Evolutionary conservation across 1,140 invertebrate genomes (phyloP).

Genomic region (Chlorops oryzae): DNA sequence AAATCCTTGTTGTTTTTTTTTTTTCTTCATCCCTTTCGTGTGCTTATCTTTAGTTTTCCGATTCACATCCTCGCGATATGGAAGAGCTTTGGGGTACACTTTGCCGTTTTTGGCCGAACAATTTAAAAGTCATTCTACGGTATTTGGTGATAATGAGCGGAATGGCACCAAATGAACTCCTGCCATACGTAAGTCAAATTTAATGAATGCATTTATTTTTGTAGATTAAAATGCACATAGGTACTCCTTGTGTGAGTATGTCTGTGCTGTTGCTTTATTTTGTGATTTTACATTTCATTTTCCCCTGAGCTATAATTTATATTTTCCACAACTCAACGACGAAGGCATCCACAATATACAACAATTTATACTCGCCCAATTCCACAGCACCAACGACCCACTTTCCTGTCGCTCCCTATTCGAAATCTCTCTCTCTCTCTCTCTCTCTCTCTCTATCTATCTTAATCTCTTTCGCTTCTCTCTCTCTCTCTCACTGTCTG

Average conservation of each 20-base stretch:
- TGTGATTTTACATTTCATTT: too few species aligned
- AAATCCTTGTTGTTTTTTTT: too few species aligned
- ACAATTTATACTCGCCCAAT: too few species aligned
- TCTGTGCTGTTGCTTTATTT: constrained; percentile 1
- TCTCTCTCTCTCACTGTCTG: too few species aligned
- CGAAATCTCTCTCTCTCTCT: too few species aligned
- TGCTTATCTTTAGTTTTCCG: constrained; percentile 68
- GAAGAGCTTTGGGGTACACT: constrained; percentile 94
- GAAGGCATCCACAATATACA: too few species aligned
- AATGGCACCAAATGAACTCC: constrained; percentile 86
- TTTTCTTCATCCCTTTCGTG: neutral
- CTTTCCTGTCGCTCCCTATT: too few species aligned
- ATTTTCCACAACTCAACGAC: too few species aligned
- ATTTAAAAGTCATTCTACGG: constrained; percentile 94
- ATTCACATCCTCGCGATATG: constrained; percentile 90
- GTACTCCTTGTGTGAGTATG: neutral
- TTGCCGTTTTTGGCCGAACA: constrained; percentile 92
- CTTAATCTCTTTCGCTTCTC: neutral
- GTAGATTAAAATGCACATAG: neutral
- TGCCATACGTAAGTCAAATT: constrained; percentile 70
- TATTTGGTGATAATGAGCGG: constrained; percentile 95
- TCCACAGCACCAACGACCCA: too few species aligned
- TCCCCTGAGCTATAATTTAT: too few species aligned
- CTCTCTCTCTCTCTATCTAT: too few species aligned
- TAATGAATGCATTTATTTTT: neutral